Evolutionary conservation across 2,113 vertebrate species (phyloP).

Genomic region (Salminus brasiliensis): DNA sequence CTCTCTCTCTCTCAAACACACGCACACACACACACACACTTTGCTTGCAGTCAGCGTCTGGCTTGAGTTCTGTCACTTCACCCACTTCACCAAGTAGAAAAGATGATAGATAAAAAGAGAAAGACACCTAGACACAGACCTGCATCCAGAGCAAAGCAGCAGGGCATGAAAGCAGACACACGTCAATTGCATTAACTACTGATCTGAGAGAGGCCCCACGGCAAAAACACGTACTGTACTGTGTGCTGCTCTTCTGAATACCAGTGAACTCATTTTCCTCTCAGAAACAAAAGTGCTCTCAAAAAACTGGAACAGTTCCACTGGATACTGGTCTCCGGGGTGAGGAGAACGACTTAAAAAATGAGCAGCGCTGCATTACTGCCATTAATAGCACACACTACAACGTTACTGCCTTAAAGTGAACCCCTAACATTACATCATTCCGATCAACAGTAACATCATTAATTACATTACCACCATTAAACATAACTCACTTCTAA

Average conservation of each 20-base stretch:
- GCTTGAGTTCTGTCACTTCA: constrained; percentile 16
- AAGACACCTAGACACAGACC: neutral
- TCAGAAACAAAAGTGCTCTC: neutral
- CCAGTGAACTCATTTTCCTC: neutral
- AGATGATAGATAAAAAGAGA: constrained; percentile 7
- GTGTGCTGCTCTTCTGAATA: neutral
- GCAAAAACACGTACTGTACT: neutral
- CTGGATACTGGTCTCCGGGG: too few species aligned
- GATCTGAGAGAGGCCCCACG: neutral
- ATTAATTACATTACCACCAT: too few species aligned
- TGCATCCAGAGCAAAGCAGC: neutral
- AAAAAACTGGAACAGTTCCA: neutral
- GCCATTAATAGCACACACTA: too few species aligned
- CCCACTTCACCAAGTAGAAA: neutral
- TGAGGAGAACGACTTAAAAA: too few species aligned
- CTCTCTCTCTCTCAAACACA: too few species aligned
- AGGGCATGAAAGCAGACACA: neutral
- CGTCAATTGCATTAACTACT: neutral
- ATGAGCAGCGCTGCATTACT: too few species aligned
- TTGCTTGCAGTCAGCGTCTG: neutral
- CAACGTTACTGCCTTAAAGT: too few species aligned
- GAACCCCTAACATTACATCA: too few species aligned
- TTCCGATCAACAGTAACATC: too few species aligned
- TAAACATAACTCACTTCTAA: too few species aligned
- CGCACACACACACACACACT: constrained; percentile 1